These are phyloP conservation scores for Neodontobutis hainanensis DNA, from an alignment of 2,113 vertebrate species.

Conservation along the genomic window DNA sequence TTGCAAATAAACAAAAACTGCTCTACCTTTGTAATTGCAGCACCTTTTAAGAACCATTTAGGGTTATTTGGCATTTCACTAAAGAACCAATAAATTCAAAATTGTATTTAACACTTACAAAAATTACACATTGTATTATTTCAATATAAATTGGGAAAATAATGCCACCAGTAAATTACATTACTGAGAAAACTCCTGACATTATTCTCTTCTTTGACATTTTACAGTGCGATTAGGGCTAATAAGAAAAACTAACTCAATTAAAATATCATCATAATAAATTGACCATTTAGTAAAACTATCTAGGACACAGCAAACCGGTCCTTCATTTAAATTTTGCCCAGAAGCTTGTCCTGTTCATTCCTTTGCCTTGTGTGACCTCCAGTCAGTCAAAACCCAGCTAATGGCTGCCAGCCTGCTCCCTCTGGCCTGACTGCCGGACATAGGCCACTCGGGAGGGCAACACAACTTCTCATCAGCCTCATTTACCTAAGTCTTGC, in stretches of 20 bases:
- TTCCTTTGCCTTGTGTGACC: constrained; percentile 27
- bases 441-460: constrained; percentile 41
- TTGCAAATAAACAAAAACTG: too few species aligned
- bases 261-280: not conserved
- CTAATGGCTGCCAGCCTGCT: constrained; percentile 30
- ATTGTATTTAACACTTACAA: too few species aligned
- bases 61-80: too few species aligned
- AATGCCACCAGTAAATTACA: not conserved
- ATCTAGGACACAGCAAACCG: not conserved
- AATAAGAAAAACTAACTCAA: constrained; percentile 2
- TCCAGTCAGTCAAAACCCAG: constrained; percentile 30
- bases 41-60: too few species aligned
- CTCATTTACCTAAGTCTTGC: constrained; percentile 39
- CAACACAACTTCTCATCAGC: constrained; percentile 39
- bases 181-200: not conserved
- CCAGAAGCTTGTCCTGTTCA: constrained; percentile 3
- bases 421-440: constrained; percentile 33
- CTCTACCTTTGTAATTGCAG: too few species aligned
- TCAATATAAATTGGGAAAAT: not conserved
- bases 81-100: too few species aligned
- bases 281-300: not conserved
- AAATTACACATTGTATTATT: not conserved
- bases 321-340: not conserved
- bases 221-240: not conserved
- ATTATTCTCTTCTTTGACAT: constrained; percentile 3